phyloP scores from a whole-genome alignment of 2,113 vertebrate genomes.

The Nothocercus julius region DNA sequence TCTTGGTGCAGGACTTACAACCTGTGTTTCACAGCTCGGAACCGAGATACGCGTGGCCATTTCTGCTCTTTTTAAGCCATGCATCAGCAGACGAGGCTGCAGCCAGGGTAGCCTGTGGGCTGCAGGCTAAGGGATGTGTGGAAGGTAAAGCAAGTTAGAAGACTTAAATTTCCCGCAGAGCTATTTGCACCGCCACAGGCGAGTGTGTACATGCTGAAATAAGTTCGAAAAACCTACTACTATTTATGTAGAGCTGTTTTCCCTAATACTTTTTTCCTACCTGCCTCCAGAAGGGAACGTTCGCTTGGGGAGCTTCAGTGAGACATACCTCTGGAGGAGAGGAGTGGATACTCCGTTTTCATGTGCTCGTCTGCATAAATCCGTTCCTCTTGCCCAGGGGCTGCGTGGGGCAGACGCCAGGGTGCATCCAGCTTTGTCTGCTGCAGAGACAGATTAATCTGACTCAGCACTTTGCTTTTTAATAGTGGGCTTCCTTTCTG shows the following conservation, averaged over 20 bases:
- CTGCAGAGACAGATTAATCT: background rate
- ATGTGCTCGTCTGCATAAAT: background rate
- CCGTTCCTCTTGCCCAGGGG: background rate
- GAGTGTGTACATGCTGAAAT: background rate
- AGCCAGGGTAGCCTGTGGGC: background rate
- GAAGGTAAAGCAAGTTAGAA: background rate
- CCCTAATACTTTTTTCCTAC: background rate
- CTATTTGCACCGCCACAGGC: background rate
- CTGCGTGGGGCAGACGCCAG: background rate
- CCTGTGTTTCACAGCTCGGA: background rate
- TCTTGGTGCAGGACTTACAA: background rate
- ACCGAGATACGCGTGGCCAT: background rate
- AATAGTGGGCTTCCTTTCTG: background rate
- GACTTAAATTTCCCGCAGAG: background rate
- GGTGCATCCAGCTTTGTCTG: background rate
- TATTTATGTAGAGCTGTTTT: background rate
- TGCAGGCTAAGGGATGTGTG: background rate
- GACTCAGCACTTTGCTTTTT: background rate
- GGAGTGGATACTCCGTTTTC: background rate
- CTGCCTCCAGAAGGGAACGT: background rate
- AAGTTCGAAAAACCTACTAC: background rate
- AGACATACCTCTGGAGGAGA: rapidly evolving
- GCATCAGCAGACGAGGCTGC: background rate
- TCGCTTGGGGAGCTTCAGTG: background rate
- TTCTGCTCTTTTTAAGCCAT: background rate